Conservation (phyloP, 2,888 invertebrate species). For the Phymatocera aterrima region DNA sequence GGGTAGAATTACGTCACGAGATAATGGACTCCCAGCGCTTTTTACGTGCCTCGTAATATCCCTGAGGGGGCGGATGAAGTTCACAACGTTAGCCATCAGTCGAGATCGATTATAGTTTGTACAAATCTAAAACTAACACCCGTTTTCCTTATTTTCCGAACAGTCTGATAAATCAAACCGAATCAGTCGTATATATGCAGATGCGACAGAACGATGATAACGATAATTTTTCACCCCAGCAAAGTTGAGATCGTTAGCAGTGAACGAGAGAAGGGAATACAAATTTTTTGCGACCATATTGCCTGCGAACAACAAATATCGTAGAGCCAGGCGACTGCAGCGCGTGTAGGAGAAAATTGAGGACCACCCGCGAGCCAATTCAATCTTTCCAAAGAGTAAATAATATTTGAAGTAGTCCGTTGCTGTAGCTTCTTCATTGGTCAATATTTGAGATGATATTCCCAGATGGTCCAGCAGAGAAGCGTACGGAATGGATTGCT, state of each 20-base stretch:
- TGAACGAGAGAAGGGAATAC: too few relatives aligned
- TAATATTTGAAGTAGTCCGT: constrained; percentile 57
- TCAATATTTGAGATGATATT: constrained; percentile 58
- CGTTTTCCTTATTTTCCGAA: background rate
- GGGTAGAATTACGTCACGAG: constrained; percentile 55
- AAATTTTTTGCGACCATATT: too few relatives aligned
- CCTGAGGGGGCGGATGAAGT: constrained; percentile 42
- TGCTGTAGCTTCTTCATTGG: constrained; percentile 45
- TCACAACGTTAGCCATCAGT: background rate
- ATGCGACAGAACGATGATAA: too few relatives aligned
- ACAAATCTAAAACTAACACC: background rate
- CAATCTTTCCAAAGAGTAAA: constrained; percentile 51
- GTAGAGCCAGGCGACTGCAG: background rate
- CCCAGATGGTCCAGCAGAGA: constrained; percentile 47
- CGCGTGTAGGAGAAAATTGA: background rate
- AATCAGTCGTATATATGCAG: too few relatives aligned
- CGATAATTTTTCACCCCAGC: too few relatives aligned
- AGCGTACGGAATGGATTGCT: constrained; percentile 38
- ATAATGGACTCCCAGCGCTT: constrained; percentile 54
- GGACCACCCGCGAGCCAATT: constrained; percentile 41
- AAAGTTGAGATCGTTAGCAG: too few relatives aligned
- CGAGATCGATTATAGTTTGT: background rate
- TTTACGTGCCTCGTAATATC: constrained; percentile 29
- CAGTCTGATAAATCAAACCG: too few relatives aligned
- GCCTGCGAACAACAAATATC: background rate